A percentile compares a stretch with the other conserved stretches of the same genome.
phyloP scores from a whole-genome alignment of 2,113 vertebrate species.

The Solea senegalensis region DNA sequence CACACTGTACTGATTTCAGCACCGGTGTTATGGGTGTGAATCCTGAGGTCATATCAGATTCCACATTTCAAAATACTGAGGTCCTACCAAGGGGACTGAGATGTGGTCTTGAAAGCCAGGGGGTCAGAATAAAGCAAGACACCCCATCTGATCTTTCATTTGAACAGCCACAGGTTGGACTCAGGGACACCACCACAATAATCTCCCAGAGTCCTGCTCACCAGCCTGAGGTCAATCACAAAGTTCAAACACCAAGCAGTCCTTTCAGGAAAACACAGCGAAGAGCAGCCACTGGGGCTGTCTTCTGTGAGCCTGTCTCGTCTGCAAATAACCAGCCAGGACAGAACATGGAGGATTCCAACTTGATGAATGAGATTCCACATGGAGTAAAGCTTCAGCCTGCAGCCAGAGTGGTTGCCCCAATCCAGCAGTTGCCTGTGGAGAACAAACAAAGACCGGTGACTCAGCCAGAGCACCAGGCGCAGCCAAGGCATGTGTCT shows the following conservation, averaged over 20 bases:
- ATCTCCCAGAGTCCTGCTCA: slow-evolving; percentile 31
- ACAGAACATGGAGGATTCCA: slow-evolving; percentile 31
- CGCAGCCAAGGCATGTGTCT: slow-evolving; percentile 43
- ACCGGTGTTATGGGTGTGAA: neutral
- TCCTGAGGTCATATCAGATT: slow-evolving; percentile 38
- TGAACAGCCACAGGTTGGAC: slow-evolving; percentile 41
- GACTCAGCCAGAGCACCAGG: slow-evolving; percentile 26
- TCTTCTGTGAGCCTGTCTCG: slow-evolving; percentile 35
- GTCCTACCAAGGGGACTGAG: slow-evolving; percentile 21
- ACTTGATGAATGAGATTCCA: slow-evolving; percentile 43
- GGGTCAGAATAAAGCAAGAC: slow-evolving; percentile 39
- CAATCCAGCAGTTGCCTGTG: slow-evolving; percentile 63
- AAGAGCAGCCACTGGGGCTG: slow-evolving; percentile 48
- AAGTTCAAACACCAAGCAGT: slow-evolving; percentile 36
- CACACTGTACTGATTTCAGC: slow-evolving; percentile 32
- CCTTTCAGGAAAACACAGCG: slow-evolving; percentile 53
- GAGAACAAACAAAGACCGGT: slow-evolving; percentile 49
- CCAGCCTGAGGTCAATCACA: slow-evolving; percentile 56
- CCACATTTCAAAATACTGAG: slow-evolving; percentile 26
- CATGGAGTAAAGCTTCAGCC: slow-evolving; percentile 48
- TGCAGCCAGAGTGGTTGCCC: slow-evolving; percentile 26
- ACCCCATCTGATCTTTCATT: slow-evolving; percentile 31
- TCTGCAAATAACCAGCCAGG: slow-evolving; percentile 40
- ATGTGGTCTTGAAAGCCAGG: slow-evolving; percentile 37
- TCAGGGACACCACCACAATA: slow-evolving; percentile 22